Evolutionary conservation across 2,888 invertebrate species (phyloP).

Genomic region (Pyralis farinalis): DNA sequence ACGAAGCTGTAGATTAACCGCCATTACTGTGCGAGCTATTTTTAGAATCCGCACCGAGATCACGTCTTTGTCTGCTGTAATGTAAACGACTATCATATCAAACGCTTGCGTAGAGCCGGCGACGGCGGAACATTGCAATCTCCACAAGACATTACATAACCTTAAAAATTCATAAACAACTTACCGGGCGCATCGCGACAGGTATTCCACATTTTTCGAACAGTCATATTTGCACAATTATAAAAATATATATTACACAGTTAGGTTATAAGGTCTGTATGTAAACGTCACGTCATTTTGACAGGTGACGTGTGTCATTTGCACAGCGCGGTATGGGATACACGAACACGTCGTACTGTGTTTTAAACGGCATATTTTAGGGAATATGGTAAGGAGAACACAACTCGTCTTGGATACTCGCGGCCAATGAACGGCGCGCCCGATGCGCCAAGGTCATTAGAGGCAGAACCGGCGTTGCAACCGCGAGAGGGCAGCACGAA

Average conservation of each 20-base stretch:
- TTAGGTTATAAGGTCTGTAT: slow-evolving; percentile 56
- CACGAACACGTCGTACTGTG: slow-evolving; percentile 39
- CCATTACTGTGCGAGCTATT: slow-evolving; percentile 68
- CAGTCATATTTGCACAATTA: slow-evolving; percentile 46
- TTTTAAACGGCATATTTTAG: slow-evolving; percentile 61
- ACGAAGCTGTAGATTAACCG: slow-evolving; percentile 71
- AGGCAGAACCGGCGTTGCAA: slow-evolving; percentile 39
- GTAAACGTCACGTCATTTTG: slow-evolving; percentile 67
- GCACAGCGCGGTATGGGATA: slow-evolving; percentile 43
- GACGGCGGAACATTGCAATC: slow-evolving; percentile 32
- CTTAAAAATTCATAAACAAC: slow-evolving; percentile 45
- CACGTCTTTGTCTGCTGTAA: slow-evolving; percentile 75
- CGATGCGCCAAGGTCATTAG: slow-evolving; percentile 68
- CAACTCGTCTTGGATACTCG: slow-evolving; percentile 56
- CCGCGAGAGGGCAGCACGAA: slow-evolving; percentile 58
- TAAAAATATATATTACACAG: slow-evolving; percentile 37
- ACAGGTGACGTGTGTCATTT: slow-evolving; percentile 64
- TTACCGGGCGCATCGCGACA: slow-evolving; percentile 55
- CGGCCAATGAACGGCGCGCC: slow-evolving; percentile 73
- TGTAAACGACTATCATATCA: slow-evolving; percentile 67
- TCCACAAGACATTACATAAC: slow-evolving; percentile 61
- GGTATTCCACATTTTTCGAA: slow-evolving; percentile 53
- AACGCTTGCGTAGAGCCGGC: slow-evolving; percentile 35
- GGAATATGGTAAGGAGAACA: slow-evolving; percentile 41
- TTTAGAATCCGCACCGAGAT: slow-evolving; percentile 74